Conservation (phyloP, 2,888 invertebrate species). For the Bedellia somnulentella region DNA sequence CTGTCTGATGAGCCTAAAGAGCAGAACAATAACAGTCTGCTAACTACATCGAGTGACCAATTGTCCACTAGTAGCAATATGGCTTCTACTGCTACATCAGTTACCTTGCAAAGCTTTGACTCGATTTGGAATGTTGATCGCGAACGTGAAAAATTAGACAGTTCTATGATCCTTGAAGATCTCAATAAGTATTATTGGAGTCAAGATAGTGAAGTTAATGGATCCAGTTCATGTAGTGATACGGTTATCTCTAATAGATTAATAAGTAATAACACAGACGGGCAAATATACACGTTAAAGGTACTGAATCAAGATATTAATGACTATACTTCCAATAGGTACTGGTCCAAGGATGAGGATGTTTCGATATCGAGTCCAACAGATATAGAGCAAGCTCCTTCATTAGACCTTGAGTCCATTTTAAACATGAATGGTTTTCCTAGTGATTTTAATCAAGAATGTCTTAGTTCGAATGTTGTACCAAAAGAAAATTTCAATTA, state of each 20-base stretch:
- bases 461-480: conserved; percentile 48
- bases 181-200: conserved; percentile 84
- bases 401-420: conserved; percentile 78
- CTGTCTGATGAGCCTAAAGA: conserved; percentile 57
- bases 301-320: conserved; percentile 81
- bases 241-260: conserved; percentile 53
- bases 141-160: conserved; percentile 71
- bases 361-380: conserved; percentile 63
- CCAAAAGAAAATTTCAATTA: conserved; percentile 75
- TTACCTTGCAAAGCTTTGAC: conserved; percentile 56
- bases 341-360: conserved; percentile 68
- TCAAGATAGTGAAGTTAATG: conserved; percentile 63
- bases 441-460: conserved; percentile 60
- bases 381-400: conserved; percentile 61
- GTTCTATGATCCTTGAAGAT: conserved; percentile 80
- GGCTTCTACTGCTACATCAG: conserved; percentile 43
- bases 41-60: conserved; percentile 24
- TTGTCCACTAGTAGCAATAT: conserved; percentile 24
- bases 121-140: conserved; percentile 73
- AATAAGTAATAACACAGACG: conserved; percentile 68
- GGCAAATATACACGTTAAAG: conserved; percentile 83
- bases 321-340: conserved; percentile 63
- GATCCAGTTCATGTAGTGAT: conserved; percentile 46
- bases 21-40: conserved; percentile 66
- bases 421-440: conserved; percentile 69